Evolutionary conservation across 2,113 vertebrate species (phyloP).

Genomic region (Tragelaphus scriptus): DNA sequence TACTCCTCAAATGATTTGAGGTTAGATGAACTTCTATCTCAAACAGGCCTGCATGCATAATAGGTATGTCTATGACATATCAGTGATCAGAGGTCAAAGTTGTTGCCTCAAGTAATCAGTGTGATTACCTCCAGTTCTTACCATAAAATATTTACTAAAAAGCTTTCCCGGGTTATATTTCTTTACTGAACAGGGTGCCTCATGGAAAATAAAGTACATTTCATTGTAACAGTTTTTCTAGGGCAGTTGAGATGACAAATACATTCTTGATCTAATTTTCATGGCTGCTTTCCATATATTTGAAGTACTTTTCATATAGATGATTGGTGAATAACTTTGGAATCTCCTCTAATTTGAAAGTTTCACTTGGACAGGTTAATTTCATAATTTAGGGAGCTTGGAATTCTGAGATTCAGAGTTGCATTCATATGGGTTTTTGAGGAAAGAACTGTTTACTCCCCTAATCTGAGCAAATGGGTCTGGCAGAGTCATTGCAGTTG

Average conservation of each 20-base stretch:
- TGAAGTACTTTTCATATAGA: not conserved
- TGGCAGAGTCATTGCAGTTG: slow-evolving; percentile 37
- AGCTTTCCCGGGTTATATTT: slow-evolving; percentile 38
- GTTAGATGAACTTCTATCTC: not conserved
- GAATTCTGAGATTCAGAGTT: not conserved
- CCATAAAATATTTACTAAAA: slow-evolving; percentile 29
- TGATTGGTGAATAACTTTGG: not conserved
- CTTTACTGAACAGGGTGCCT: not conserved
- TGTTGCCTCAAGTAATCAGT: slow-evolving; percentile 2
- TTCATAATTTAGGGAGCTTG: not conserved
- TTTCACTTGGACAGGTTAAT: not conserved
- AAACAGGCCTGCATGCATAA: not conserved
- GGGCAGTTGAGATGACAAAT: not conserved
- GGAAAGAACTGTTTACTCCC: slow-evolving; percentile 40
- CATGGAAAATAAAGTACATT: not conserved
- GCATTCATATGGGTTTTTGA: not conserved
- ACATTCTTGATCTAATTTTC: not conserved
- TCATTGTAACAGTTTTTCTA: slow-evolving; percentile 2
- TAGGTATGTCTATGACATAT: not conserved
- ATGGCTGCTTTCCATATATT: not conserved
- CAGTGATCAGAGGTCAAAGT: slow-evolving; percentile 33
- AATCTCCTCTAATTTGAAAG: not conserved
- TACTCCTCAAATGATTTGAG: not conserved
- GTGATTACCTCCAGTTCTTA: slow-evolving; percentile 1
- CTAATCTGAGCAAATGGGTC: not conserved